Evolutionary conservation across 1,140 invertebrate genomes (phyloP).

Genomic region (Bilobella aurantiaca): DNA sequence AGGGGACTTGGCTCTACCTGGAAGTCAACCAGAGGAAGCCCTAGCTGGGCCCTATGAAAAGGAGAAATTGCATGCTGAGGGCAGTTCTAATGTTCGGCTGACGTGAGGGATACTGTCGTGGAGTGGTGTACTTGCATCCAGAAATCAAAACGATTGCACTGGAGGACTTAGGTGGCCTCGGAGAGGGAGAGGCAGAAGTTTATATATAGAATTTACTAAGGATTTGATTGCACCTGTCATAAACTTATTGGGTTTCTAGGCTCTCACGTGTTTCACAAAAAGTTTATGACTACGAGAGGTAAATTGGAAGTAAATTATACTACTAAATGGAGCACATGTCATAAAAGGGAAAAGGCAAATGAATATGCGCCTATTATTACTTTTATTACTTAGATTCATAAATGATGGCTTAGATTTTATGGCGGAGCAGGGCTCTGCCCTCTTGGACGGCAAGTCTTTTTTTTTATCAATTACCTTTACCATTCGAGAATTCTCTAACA

Average conservation of each 20-base stretch:
- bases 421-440: too few species aligned
- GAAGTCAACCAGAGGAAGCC: not conserved
- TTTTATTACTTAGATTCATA: too few species aligned
- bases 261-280: too few species aligned
- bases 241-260: not conserved
- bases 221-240: constrained; percentile 5
- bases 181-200: not conserved
- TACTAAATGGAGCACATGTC: not conserved
- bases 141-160: not conserved
- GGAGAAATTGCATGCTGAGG: constrained; percentile 23
- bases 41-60: not conserved
- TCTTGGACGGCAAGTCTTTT: too few species aligned
- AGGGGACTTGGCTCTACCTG: not conserved
- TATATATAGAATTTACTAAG: not conserved
- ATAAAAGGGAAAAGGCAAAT: not conserved
- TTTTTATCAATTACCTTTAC: too few species aligned
- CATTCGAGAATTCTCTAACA: too few species aligned
- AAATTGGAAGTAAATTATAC: constrained; percentile 3
- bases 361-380: too few species aligned
- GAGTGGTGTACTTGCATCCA: not conserved
- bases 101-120: constrained; percentile 10
- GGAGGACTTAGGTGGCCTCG: not conserved
- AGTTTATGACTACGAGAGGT: too few species aligned
- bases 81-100: constrained; percentile 24
- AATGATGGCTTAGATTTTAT: too few species aligned